Evolutionary conservation across 2,888 invertebrate species (phyloP), one percentile per base, ranked within the genome.

Genomic region (Escarpia spicata): DNA sequence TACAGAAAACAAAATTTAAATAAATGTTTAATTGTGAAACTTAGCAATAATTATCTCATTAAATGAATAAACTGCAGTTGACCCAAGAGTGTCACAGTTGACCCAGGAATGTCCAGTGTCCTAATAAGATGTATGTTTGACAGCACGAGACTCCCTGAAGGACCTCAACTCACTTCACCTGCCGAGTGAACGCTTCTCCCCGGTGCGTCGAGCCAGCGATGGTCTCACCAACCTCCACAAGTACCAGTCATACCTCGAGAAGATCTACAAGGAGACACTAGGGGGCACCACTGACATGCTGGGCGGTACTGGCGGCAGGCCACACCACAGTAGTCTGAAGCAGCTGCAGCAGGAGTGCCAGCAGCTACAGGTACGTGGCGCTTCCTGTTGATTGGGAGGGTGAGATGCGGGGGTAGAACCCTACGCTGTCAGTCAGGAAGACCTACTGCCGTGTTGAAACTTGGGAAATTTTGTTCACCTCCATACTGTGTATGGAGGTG

Each of bases 121-220:
- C 75, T 75, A 75, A 75, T 2, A 6, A 19, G n/a, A 26, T 37
- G 37, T 37, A 37, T 37, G 37, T 37, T 37, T 75, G n/a, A 26
- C 75, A 75, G 75, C 75, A 1, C 75, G 75, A 26, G 97, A 97
- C 94, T 97, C 97, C 43, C 97, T 97, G 95, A 97, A 97, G 95
- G 97, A 97, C 94, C 96, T 97, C 75, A 97, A 97, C 95, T 94
- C 94, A 26, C 95, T 97, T 9, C 97, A 97, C 95, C 96, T 97
- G 93, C 97, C 97, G 58, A 97, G 97, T 91, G 98, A 98, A 96
- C 97, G 99, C 43, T 99, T 98, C 96, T 98, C 98, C 94, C 99
- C 99, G 0, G 98, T 99, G 26, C 97, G 99, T 1, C 97, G 99
- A 94, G 98, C 98, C 12, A 98, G 98, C 93, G 99, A 99, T 96